Base-by-base conservation (phyloP, 2,888 invertebrate species). In the Aleiodes alternator region DNA sequence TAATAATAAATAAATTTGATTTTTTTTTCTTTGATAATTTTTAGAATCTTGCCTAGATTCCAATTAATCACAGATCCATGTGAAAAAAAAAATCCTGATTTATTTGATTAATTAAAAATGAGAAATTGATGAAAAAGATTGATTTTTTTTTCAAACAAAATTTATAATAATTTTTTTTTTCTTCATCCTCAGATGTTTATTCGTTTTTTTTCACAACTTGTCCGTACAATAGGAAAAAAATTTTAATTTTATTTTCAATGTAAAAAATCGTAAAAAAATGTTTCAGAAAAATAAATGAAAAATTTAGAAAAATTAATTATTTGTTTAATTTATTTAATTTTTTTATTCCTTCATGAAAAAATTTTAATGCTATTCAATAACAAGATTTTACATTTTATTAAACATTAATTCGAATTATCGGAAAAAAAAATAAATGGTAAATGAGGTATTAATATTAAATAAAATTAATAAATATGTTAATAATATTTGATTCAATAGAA, bases 381-480 rank as follows among this genome's bases (percentile, higher is more conserved):
- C 61, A 61, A 59, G 59, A 59, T 29, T 59, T 38, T 61, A 59
- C 4, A 59, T 59, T 59, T 38, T 38, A 61, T 34, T 7, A 38
- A 43, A 38, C 16, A 43, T 64, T 64, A 23, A 64, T 64, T 48
- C 43, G 11, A 43, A 43, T 38, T 64, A 43, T 64, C 43, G 23
- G 43, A 43, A 43, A 48, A 16, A 64, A 64, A 48, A 64, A 48
- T 2, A 9, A 64, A 64, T 48, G 64, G 43, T 43, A 64, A 64
- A 38, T 43, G 29, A 48, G 43, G 11, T 16, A 64, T 43, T 43
- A 16, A 38, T 43, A 34, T 16, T 64, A 23, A 64, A 64, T 43
- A 64, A 43, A 7, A 43, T 43, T 48, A 64, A 64, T 64, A 64
- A 64, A 64, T 64, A 64, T 64, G 64, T 43, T 43, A 64, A 64